A percentile compares a stretch with the other conserved stretches of the same genome.
phyloP scores from a whole-genome alignment of 37 sponge, comb jelly and placozoan genomes.

The Tethya wilhelma region DNA sequence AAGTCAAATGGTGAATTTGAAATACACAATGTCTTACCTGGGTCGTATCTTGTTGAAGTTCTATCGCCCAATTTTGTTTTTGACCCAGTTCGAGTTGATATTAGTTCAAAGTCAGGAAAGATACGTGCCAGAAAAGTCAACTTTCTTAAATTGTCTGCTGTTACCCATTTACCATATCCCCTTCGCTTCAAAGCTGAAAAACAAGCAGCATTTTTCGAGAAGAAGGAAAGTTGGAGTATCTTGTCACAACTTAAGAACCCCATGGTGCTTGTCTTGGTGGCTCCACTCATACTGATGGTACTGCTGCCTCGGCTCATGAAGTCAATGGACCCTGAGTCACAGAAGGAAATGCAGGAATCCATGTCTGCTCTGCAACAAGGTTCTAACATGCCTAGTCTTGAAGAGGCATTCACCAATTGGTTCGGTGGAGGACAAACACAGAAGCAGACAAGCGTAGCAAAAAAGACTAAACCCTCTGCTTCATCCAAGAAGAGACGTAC shows the following conservation, averaged over 20 bases:
- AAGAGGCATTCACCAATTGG: constrained; percentile 75
- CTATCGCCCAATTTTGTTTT: constrained; percentile 82
- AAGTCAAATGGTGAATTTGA: constrained; percentile 76
- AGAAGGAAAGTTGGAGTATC: constrained; percentile 86
- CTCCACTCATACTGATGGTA: constrained; percentile 85
- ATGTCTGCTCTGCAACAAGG: constrained; percentile 67
- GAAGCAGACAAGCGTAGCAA: neutral
- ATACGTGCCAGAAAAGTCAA: constrained; percentile 88
- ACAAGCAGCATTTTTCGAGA: constrained; percentile 86
- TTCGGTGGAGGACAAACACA: constrained; percentile 94
- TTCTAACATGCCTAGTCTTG: constrained; percentile 69
- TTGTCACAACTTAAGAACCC: constrained; percentile 81
- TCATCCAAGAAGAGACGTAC: too few relatives aligned
- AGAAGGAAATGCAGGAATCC: constrained; percentile 89
- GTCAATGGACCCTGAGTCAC: constrained; percentile 80
- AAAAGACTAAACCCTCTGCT: constrained; percentile 1
- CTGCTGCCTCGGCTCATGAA: constrained; percentile 86
- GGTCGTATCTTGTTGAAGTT: constrained; percentile 92
- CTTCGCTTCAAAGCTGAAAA: constrained; percentile 65
- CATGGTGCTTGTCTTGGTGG: constrained; percentile 83
- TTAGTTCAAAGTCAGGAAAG: constrained; percentile 86
- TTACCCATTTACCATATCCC: constrained; percentile 80
- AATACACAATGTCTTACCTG: constrained; percentile 80
- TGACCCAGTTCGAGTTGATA: constrained; percentile 87
- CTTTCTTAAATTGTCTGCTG: constrained; percentile 61